Percentiles rank a stretch among this genome's conserved stretches.
Evolutionary conservation across 2,797 vertebrate genomes (phyloP).

Genomic region (Malurus splendens): DNA sequence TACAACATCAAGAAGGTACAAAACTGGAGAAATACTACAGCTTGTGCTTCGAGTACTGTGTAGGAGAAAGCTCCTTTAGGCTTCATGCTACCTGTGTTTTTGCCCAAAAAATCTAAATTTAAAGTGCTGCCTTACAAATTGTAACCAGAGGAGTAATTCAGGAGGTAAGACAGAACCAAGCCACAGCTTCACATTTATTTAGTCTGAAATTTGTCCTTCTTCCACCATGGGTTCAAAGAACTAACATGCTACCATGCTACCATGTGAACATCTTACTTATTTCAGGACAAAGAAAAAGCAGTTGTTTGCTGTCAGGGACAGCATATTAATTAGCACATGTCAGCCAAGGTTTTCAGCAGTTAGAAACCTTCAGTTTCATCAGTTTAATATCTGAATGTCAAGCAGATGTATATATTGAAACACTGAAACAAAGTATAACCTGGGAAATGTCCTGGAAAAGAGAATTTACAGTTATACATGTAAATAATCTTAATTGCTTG

Average conservation of each 20-base stretch:
- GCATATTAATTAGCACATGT: not conserved
- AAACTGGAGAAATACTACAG: not conserved
- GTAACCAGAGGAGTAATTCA: not conserved
- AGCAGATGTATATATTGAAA: not conserved
- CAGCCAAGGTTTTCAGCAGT: not conserved
- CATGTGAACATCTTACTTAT: not conserved
- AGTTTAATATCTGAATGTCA: not conserved
- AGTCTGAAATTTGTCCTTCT: not conserved
- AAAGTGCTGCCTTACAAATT: not conserved
- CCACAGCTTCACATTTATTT: not conserved
- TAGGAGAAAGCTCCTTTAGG: not conserved
- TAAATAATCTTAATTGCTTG: not conserved
- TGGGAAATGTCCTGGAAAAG: not conserved
- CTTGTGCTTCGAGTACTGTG: not conserved
- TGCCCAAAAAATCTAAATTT: not conserved
- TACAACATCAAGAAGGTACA: not conserved
- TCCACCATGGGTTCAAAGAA: not conserved
- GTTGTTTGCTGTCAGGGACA: not conserved
- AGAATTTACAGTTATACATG: not conserved
- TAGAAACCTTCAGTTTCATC: not conserved
- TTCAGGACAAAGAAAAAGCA: not conserved
- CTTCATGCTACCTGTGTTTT: not conserved
- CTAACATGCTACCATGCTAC: not conserved
- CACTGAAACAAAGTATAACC: not conserved
- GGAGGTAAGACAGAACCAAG: not conserved